Conservation (phyloP, 1,140 invertebrate species). For the Panagrolaimus sp. region DNA sequence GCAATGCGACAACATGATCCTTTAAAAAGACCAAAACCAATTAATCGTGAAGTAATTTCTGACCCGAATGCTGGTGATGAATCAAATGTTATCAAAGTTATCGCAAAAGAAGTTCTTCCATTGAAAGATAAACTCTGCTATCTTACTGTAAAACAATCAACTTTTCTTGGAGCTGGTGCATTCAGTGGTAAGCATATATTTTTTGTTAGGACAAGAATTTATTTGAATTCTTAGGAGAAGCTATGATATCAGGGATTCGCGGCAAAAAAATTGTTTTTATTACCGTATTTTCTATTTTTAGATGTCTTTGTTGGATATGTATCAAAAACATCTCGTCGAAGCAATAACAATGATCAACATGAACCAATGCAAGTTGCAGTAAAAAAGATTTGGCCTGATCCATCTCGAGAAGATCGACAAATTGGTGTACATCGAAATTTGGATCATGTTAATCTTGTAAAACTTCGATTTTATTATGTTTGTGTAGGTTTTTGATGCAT, state of each 20-base stretch:
- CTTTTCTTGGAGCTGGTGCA: slow-evolving; percentile 33
- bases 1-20: slow-evolving; percentile 35
- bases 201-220: no score
- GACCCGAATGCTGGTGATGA: slow-evolving; percentile 26
- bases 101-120: slow-evolving; percentile 30
- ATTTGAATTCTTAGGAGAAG: no score
- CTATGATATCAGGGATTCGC: slow-evolving; percentile 14
- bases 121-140: slow-evolving; percentile 19
- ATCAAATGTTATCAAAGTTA: slow-evolving; percentile 20
- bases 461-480: slow-evolving; percentile 35
- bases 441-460: slow-evolving; percentile 35
- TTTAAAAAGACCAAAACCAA: slow-evolving; percentile 20
- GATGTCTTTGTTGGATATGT: slow-evolving; percentile 20
- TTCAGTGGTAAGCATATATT: slow-evolving; percentile 19
- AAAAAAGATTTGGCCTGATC: slow-evolving; percentile 42
- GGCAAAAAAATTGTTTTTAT: background rate
- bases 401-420: slow-evolving; percentile 36
- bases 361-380: slow-evolving; percentile 31
- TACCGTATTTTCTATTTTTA: no score
- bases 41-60: background rate
- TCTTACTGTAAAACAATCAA: slow-evolving; percentile 26
- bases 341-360: slow-evolving; percentile 17
- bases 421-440: slow-evolving; percentile 33
- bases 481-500: no score
- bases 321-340: slow-evolving; percentile 8